Conservation (phyloP, 2,113 vertebrate species). For the Platysteira castanea region DNA sequence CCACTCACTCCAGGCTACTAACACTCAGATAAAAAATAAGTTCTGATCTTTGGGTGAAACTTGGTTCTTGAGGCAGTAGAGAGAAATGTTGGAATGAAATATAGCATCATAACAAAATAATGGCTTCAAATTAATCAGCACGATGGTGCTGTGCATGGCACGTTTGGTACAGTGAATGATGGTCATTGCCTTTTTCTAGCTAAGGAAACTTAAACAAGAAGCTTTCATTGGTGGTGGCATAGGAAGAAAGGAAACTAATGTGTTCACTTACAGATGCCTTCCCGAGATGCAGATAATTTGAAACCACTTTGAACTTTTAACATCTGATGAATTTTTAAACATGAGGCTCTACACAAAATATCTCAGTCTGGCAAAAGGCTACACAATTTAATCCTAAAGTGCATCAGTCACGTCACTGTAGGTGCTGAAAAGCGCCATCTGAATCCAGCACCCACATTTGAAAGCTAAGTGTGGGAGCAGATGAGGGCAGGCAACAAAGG, state of each 20-base stretch:
- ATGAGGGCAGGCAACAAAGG: neutral
- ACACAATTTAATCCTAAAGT: neutral
- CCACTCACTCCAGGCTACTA: neutral
- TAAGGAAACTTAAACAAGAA: neutral
- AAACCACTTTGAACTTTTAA: neutral
- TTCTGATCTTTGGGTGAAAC: neutral
- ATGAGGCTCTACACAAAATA: neutral
- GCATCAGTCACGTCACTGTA: neutral
- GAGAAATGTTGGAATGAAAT: constrained; percentile 12
- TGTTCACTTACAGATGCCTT: neutral
- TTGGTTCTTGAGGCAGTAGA: neutral
- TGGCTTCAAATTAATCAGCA: neutral
- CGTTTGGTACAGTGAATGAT: neutral
- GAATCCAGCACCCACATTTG: constrained; percentile 20
- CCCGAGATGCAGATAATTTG: neutral
- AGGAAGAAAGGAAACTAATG: neutral
- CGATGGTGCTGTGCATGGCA: neutral
- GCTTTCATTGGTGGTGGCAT: neutral
- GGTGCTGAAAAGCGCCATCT: neutral
- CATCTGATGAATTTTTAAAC: neutral
- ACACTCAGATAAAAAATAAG: neutral
- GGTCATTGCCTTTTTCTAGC: neutral
- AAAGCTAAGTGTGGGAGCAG: neutral
- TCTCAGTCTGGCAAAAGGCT: neutral
- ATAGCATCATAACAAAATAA: neutral